Evolutionary conservation across 2,113 vertebrate genomes (phyloP).

Genomic region (Atlantisia rogersi): DNA sequence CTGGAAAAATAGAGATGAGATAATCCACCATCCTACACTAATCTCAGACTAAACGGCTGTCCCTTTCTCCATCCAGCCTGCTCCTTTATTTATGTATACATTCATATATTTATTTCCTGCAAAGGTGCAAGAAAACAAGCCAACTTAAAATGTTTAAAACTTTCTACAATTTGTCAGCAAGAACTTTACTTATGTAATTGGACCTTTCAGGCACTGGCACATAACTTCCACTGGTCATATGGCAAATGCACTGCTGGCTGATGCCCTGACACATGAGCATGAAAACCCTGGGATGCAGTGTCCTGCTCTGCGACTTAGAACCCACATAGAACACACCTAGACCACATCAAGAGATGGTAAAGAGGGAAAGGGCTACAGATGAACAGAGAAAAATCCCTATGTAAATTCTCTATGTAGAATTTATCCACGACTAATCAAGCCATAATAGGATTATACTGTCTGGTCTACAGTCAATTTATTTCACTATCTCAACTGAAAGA

Average conservation of each 20-base stretch:
- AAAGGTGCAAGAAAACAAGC: not conserved
- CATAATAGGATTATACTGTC: not conserved
- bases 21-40: not conserved
- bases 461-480: not conserved
- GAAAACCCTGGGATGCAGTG: not conserved
- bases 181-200: not conserved
- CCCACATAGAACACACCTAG: not conserved
- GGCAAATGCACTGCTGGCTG: not conserved
- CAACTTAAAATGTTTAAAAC: not conserved
- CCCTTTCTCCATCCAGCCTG: not conserved
- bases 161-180: not conserved
- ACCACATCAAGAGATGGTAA: not conserved
- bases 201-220: not conserved
- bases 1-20: not conserved
- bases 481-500: not conserved
- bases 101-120: too few species aligned
- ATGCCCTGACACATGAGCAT: not conserved
- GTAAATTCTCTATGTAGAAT: not conserved
- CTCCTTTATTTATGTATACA: not conserved
- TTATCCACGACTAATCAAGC: not conserved
- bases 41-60: not conserved
- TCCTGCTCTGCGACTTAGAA: not conserved
- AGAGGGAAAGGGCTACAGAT: not conserved
- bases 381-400: not conserved
- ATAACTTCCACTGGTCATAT: not conserved